phyloP scores from a whole-genome alignment of 1,140 invertebrate genomes.

The Hetaerina americana region DNA sequence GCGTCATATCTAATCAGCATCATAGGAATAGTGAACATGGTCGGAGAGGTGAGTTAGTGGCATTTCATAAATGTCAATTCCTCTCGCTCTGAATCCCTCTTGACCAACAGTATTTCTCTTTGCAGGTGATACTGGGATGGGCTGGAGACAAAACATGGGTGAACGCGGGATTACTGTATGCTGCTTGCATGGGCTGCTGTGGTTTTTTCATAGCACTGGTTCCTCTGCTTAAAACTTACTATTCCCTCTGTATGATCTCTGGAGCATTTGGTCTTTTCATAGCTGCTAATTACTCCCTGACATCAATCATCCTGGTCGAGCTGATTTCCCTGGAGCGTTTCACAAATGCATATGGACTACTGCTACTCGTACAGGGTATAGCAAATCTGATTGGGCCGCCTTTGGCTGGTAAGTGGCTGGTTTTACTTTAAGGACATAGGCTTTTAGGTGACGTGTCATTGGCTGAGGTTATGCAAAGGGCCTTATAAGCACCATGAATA shows the following conservation, averaged over 20 bases:
- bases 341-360: constrained; percentile 77
- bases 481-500: too few relatives aligned
- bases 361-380: constrained; percentile 75
- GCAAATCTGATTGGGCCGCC: constrained; percentile 80
- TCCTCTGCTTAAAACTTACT: constrained; percentile 47
- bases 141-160: constrained; percentile 67
- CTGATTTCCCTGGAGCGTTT: constrained; percentile 74
- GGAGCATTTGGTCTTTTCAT: constrained; percentile 72
- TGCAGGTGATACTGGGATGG: constrained; percentile 74
- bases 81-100: too few relatives aligned
- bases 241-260: constrained; percentile 42
- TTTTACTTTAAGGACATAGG: too few relatives aligned
- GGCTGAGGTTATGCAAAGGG: too few relatives aligned
- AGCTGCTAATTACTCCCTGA: constrained; percentile 75
- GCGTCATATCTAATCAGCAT: constrained; percentile 70
- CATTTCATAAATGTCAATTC: not conserved
- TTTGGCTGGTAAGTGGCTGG: constrained; percentile 60
- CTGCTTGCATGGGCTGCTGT: constrained; percentile 61
- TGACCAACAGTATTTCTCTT: too few relatives aligned
- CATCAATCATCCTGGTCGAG: constrained; percentile 74
- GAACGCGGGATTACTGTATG: constrained; percentile 60
- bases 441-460: too few relatives aligned
- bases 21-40: constrained; percentile 73
- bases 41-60: constrained; percentile 55
- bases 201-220: constrained; percentile 55